A percentile compares a stretch with the other conserved stretches of the same genome.
Evolutionary conservation across 2,797 vertebrate species (phyloP).

Genomic region (Anisognathus igniventris): DNA sequence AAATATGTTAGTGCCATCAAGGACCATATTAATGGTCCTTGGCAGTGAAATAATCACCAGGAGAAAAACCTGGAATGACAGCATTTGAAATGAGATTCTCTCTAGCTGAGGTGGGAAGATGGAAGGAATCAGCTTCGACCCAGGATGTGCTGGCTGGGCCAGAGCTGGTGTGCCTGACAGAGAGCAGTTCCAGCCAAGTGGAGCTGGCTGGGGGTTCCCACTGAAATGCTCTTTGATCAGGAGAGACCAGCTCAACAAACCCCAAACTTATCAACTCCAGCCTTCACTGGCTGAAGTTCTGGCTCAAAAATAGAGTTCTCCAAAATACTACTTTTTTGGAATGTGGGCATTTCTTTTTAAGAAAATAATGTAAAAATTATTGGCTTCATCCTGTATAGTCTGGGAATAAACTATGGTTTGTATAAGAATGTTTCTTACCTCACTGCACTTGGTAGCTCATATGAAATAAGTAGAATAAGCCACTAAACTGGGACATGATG

Average conservation of each 20-base stretch:
- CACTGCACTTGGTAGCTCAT: background rate
- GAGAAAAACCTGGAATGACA: background rate
- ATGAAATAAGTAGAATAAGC: background rate
- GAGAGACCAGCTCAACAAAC: background rate
- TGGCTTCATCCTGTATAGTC: background rate
- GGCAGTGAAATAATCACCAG: background rate
- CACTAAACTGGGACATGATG: background rate
- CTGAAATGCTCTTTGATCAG: background rate
- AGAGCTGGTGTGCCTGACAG: background rate
- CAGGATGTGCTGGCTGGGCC: background rate
- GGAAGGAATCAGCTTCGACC: rapidly evolving
- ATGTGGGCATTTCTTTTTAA: background rate
- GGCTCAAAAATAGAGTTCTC: background rate
- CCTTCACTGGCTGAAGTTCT: background rate
- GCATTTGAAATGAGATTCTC: background rate
- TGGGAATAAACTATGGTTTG: background rate
- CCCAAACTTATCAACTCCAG: background rate
- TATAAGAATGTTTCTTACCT: background rate
- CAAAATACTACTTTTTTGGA: background rate
- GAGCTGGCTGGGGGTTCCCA: background rate
- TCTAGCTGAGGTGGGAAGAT: background rate
- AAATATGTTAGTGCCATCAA: background rate
- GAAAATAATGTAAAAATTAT: background rate
- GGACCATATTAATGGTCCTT: background rate
- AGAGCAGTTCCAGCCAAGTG: background rate